Percentiles rank a stretch among this genome's conserved stretches.
phyloP scores from a whole-genome alignment of 2,797 vertebrate species.

The Crenuchus spilurus region DNA sequence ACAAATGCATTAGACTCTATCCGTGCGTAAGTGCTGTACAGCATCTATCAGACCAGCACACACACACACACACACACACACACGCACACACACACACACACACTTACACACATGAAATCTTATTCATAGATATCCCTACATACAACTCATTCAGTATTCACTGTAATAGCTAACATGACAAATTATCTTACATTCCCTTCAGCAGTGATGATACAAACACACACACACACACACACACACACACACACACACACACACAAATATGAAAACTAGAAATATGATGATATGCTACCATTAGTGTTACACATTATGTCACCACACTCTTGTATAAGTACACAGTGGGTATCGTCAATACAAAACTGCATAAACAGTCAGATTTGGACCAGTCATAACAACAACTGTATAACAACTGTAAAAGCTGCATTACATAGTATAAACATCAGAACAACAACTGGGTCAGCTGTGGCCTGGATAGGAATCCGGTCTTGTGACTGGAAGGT shows the following conservation, averaged over 20 bases:
- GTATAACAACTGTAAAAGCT: too few species aligned
- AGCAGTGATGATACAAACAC: background rate
- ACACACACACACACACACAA: background rate
- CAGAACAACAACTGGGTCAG: too few species aligned
- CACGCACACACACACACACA: background rate
- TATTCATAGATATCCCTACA: background rate
- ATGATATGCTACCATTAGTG: too few species aligned
- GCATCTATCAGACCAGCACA: background rate
- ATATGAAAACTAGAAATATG: too few species aligned
- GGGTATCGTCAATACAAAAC: too few species aligned
- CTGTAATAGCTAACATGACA: conserved; percentile 37
- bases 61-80: background rate
- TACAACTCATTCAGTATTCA: conserved; percentile 5
- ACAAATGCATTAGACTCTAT: conserved; percentile 20
- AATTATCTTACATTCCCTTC: conserved; percentile 10
- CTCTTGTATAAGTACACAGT: too few species aligned
- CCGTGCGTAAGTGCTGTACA: background rate
- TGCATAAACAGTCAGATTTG: too few species aligned
- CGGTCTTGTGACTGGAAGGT: too few species aligned
- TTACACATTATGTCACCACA: too few species aligned
- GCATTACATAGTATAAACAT: too few species aligned
- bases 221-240: background rate
- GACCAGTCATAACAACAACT: too few species aligned
- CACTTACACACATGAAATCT: background rate
- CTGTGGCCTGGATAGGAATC: too few species aligned